These are phyloP conservation scores for Cheiracanthium punctorium DNA, from an alignment of 2,888 invertebrate genomes.

Conservation along the genomic window DNA sequence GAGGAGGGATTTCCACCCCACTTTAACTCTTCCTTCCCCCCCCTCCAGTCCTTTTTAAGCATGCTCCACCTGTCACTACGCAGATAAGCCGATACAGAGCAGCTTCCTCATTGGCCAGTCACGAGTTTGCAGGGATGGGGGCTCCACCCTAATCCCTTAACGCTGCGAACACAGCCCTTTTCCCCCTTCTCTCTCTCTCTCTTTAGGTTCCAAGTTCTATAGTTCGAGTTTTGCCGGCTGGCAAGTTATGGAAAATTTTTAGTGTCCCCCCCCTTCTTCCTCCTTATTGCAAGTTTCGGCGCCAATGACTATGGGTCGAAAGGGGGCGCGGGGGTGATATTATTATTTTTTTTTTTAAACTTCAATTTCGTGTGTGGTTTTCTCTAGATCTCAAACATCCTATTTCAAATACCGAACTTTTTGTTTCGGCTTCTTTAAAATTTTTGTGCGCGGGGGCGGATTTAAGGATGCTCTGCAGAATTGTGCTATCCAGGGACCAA, in stretches of 20 bases:
- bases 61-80: constrained; percentile 67
- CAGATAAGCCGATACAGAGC: constrained; percentile 68
- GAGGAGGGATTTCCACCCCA: constrained; percentile 29
- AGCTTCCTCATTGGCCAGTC: constrained; percentile 68
- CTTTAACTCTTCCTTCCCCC: constrained; percentile 44
- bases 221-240: constrained; percentile 21
- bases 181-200: constrained; percentile 17
- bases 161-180: constrained; percentile 26
- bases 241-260: constrained; percentile 51
- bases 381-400: constrained; percentile 11
- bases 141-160: constrained; percentile 69
- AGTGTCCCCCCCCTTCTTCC: constrained; percentile 24
- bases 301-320: background rate
- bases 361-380: constrained; percentile 4
- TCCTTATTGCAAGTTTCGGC: background rate
- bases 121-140: constrained; percentile 51
- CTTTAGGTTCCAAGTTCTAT: background rate
- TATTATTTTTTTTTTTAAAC: no score
- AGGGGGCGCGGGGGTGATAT: no score
- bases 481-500: no score
- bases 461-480: no score
- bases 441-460: no score
- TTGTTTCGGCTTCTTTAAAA: no score
- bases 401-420: no score
- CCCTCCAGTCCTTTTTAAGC: constrained; percentile 39